These are phyloP conservation scores for Malurus elegans DNA, from an alignment of 2,113 vertebrate genomes.

Conservation along the genomic window DNA sequence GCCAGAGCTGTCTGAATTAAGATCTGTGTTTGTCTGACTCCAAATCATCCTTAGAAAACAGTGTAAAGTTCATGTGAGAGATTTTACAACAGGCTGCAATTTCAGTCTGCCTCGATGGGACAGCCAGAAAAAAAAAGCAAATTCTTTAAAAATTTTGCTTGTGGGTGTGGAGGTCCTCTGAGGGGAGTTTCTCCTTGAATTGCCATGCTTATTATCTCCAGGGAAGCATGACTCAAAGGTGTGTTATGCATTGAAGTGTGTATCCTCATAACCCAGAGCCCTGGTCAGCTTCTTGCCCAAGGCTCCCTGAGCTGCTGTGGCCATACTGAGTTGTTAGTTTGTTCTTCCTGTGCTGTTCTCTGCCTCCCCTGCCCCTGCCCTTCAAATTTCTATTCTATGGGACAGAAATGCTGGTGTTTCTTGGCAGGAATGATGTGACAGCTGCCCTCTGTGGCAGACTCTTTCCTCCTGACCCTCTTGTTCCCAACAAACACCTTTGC, in stretches of 20 bases:
- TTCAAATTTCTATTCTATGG: neutral
- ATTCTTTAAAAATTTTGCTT: neutral
- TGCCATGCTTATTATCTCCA: neutral
- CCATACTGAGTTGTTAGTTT: neutral
- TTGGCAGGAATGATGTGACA: neutral
- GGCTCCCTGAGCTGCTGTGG: neutral
- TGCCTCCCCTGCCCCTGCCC: neutral
- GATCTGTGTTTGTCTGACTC: neutral
- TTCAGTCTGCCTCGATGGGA: neutral
- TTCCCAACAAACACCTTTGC: neutral
- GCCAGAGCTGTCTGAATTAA: neutral
- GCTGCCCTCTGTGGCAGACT: neutral
- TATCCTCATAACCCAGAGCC: neutral
- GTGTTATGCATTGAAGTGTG: neutral
- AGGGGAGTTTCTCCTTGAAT: neutral
- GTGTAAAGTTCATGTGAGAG: neutral
- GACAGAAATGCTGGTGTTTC: neutral
- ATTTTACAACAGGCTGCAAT: neutral
- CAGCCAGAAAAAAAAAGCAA: neutral
- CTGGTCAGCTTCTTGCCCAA: neutral
- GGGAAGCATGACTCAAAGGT: neutral
- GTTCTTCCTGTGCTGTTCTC: neutral
- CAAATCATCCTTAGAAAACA: neutral
- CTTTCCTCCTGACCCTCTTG: neutral
- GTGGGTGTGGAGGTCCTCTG: neutral